phyloP scores from a whole-genome alignment of 64 coral and sea anemone species.

The Dendronephthya gigantea region DNA sequence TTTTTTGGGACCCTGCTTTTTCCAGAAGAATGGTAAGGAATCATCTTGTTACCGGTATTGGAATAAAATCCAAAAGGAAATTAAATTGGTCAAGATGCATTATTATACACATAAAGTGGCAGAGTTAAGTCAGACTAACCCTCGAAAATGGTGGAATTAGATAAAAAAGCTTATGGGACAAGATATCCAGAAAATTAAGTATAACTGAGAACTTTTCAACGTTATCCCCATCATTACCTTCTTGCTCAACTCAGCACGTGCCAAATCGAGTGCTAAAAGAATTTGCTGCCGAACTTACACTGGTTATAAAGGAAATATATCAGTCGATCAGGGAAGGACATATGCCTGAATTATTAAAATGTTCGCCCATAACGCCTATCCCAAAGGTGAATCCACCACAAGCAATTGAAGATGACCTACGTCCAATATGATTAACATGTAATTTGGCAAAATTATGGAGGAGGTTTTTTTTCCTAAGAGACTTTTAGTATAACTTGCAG shows the following conservation, averaged over 20 bases:
- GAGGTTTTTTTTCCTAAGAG: slow-evolving; percentile 12
- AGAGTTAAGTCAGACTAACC: slow-evolving; percentile 3
- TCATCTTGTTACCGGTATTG: neutral
- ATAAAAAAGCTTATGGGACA: neutral
- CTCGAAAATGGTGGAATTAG: slow-evolving; percentile 19
- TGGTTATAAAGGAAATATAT: slow-evolving; percentile 24
- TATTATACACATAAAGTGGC: slow-evolving; percentile 14
- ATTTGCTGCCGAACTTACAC: slow-evolving; percentile 15
- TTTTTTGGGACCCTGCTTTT: no score
- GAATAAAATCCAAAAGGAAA: slow-evolving; percentile 17
- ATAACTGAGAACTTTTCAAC: slow-evolving; percentile 21
- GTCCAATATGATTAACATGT: slow-evolving; percentile 12
- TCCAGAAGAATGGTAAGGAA: neutral
- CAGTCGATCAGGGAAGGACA: neutral
- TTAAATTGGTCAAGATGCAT: slow-evolving; percentile 12
- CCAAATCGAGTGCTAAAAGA: slow-evolving; percentile 34
- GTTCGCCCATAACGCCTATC: neutral
- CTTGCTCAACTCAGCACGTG: neutral
- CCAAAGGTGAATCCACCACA: slow-evolving; percentile 4
- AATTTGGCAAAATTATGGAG: slow-evolving; percentile 29
- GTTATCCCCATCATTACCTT: no score
- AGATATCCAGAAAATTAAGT: neutral
- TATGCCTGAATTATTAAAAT: slow-evolving; percentile 20
- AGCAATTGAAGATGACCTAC: slow-evolving; percentile 20
- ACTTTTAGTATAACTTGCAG: no score